Percentiles rank a stretch among this genome's conserved stretches.
Evolutionary conservation across 2,797 vertebrate species (phyloP).

Genomic region (Danio jaintianensis): DNA sequence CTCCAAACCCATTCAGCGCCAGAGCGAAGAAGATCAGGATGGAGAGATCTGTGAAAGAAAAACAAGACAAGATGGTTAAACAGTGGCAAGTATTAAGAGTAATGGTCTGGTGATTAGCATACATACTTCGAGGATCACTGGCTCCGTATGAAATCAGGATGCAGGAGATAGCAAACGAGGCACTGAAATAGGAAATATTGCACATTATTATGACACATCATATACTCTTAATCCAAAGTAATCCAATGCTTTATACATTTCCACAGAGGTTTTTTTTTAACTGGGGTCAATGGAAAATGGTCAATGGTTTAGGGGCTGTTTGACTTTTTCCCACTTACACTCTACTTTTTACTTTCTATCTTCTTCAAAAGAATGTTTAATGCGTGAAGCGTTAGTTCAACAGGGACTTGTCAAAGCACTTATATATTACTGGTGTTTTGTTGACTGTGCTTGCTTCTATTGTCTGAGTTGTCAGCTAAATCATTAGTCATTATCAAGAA

Average conservation of each 20-base stretch:
- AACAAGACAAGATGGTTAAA: constrained; percentile 26
- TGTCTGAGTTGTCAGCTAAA: too few relatives aligned
- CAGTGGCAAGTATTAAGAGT: not conserved
- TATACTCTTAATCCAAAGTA: not conserved
- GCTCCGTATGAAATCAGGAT: constrained; percentile 95
- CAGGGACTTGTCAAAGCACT: too few relatives aligned
- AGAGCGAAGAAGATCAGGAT: constrained; percentile 95
- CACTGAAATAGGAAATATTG: constrained; percentile 73
- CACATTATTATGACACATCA: not conserved
- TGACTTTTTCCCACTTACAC: too few relatives aligned
- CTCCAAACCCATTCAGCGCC: constrained; percentile 95
- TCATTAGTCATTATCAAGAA: too few relatives aligned
- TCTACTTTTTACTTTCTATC: too few relatives aligned
- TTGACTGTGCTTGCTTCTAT: too few relatives aligned
- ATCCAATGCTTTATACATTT: not conserved
- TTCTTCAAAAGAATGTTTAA: too few relatives aligned
- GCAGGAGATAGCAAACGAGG: constrained; percentile 93
- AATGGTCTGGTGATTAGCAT: not conserved
- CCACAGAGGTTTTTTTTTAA: not conserved
- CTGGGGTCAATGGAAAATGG: not conserved
- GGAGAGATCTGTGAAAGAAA: constrained; percentile 84
- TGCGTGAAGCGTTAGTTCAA: too few relatives aligned
- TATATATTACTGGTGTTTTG: too few relatives aligned
- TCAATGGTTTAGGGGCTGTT: too few relatives aligned
- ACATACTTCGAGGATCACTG: constrained; percentile 90